Conservation (phyloP, 1,140 invertebrate genomes). For the Philotrypesis tridentata region DNA sequence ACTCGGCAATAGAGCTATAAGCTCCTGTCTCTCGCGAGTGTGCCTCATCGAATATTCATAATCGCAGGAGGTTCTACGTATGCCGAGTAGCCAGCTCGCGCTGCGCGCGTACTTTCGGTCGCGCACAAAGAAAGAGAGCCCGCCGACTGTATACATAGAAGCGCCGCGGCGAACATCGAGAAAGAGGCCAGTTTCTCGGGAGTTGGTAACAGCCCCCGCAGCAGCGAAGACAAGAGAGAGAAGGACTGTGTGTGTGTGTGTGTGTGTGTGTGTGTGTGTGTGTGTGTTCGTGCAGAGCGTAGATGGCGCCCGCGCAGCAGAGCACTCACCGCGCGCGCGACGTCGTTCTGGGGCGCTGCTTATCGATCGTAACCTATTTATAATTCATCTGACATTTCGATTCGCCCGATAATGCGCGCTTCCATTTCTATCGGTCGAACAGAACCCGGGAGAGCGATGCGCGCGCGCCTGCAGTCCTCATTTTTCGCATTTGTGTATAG, state of each 20-base stretch:
- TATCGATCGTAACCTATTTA: conserved; percentile 71
- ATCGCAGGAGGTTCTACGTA: not conserved
- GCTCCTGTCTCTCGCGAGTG: not conserved
- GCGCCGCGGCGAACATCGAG: conserved; percentile 17
- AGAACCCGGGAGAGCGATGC: not conserved
- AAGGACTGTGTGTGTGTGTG: conserved; percentile 15
- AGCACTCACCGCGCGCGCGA: not conserved
- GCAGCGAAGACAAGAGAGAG: not conserved
- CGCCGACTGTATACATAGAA: not conserved
- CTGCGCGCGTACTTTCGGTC: not conserved
- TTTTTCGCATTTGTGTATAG: too few relatives aligned
- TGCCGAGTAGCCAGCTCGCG: not conserved
- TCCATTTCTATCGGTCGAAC: conserved; percentile 47
- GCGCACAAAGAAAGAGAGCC: not conserved
- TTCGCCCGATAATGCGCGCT: conserved; percentile 61
- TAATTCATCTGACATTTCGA: conserved; percentile 70
- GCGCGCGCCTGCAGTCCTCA: not conserved
- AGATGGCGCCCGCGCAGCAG: conserved; percentile 64
- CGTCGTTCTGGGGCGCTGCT: conserved; percentile 58
- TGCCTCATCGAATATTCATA: not conserved
- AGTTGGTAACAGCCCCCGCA: conserved; percentile 26
- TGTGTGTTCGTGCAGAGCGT: too few relatives aligned
- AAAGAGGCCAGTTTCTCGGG: conserved; percentile 53
- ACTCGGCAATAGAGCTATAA: too few relatives aligned
- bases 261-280: too few relatives aligned